Conservation (phyloP, 64 coral and sea anemone genomes). For the Stylophora pistillata region DNA sequence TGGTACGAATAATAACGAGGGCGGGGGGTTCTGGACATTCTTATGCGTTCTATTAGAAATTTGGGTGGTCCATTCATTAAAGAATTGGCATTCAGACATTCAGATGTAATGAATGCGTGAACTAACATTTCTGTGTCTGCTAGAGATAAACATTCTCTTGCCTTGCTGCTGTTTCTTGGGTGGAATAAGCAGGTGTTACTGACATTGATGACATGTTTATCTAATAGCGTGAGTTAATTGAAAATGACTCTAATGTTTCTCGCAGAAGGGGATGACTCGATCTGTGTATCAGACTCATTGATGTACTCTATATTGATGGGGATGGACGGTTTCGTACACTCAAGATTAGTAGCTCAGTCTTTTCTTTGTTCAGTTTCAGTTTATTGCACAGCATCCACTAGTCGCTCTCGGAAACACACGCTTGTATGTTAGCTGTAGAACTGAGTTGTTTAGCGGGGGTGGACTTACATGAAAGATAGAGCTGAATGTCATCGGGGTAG, state of each 20-base stretch:
- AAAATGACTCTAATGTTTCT: constrained; percentile 5
- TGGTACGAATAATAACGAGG: background rate
- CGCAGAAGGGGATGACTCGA: background rate
- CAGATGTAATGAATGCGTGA: constrained; percentile 21
- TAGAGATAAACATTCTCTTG: constrained; percentile 17
- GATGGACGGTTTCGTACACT: too few relatives aligned
- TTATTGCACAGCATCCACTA: too few relatives aligned
- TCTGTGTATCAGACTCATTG: too few relatives aligned
- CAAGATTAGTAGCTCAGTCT: too few relatives aligned
- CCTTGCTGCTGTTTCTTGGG: constrained; percentile 9
- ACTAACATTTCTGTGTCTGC: constrained; percentile 22
- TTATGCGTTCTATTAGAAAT: constrained; percentile 1
- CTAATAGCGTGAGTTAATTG: background rate
- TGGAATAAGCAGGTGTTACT: constrained; percentile 38
- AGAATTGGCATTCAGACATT: constrained; percentile 3
- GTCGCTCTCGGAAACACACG: too few relatives aligned
- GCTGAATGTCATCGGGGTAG: too few relatives aligned
- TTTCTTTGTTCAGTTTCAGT: too few relatives aligned
- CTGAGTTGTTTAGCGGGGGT: too few relatives aligned
- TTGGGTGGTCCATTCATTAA: constrained; percentile 9
- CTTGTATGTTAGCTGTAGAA: too few relatives aligned
- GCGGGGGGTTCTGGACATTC: constrained; percentile 31
- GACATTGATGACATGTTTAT: constrained; percentile 6
- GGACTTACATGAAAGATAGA: too few relatives aligned
- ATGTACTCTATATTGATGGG: too few relatives aligned